A percentile compares a stretch with the other conserved stretches of the same genome.
phyloP scores from a whole-genome alignment of 64 coral and sea anemone species.

The Montipora foliosa region DNA sequence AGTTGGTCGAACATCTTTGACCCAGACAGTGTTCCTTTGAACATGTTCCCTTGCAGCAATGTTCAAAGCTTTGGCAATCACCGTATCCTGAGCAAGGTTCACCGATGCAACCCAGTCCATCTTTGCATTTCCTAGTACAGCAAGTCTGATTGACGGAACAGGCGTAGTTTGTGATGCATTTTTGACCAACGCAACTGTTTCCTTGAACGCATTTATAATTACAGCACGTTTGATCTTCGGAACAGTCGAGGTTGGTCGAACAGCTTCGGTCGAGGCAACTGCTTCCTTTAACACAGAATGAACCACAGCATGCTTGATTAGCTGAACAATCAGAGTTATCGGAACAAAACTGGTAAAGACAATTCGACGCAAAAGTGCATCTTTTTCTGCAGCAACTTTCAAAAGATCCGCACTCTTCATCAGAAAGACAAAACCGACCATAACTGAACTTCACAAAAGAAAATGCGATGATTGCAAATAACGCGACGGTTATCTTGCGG shows the following conservation, averaged over 20 bases:
- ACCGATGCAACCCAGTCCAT: neutral
- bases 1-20: too few species aligned
- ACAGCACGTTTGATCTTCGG: neutral
- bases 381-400: neutral
- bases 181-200: constrained; percentile 2
- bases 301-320: neutral
- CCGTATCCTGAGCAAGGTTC: neutral
- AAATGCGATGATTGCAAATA: too few species aligned
- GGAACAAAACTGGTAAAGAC: neutral
- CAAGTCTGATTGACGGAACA: neutral
- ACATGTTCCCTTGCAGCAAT: neutral
- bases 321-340: neutral
- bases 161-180: neutral
- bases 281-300: neutral
- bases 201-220: neutral
- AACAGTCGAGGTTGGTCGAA: neutral
- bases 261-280: neutral
- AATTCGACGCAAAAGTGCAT: neutral
- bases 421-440: too few species aligned
- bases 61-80: neutral
- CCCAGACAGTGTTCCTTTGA: too few species aligned
- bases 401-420: neutral
- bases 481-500: too few species aligned
- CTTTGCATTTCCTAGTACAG: neutral
- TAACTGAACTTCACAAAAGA: too few species aligned